Conservation (phyloP, 2,113 vertebrate species). For the Callopanchax toddi region DNA sequence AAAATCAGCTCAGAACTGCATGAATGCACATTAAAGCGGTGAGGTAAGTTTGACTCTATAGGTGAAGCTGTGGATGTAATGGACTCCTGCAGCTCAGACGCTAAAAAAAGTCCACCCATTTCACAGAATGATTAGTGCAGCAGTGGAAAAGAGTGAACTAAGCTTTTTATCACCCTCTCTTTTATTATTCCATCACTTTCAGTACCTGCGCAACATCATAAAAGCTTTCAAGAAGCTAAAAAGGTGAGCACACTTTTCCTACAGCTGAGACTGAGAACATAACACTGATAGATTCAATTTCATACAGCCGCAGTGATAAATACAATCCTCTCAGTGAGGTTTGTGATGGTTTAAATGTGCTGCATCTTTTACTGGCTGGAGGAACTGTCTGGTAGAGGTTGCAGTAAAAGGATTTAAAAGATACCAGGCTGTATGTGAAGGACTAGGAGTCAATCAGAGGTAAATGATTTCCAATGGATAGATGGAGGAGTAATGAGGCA, state of each 20-base stretch:
- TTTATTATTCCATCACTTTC: slow-evolving; percentile 4
- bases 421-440: neutral
- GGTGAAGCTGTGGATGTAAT: neutral
- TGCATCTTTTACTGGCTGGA: neutral
- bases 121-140: neutral
- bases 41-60: neutral
- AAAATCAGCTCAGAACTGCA: neutral
- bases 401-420: neutral
- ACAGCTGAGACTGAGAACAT: neutral
- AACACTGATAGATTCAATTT: neutral
- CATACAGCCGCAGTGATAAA: neutral
- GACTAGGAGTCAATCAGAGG: slow-evolving; percentile 1
- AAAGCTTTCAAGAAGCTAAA: neutral
- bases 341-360: too few species aligned
- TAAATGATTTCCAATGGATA: slow-evolving; percentile 5
- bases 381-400: neutral
- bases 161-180: slow-evolving; percentile 4
- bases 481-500: slow-evolving; percentile 2
- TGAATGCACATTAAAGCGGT: too few species aligned
- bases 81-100: neutral
- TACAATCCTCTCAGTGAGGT: neutral
- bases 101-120: neutral
- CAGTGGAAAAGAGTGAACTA: neutral
- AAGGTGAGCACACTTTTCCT: neutral
- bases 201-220: neutral